A percentile compares a stretch with the other conserved stretches of the same genome.
phyloP scores from a whole-genome alignment of 2,797 vertebrate genomes.

The Yasuhikotakia modesta region DNA sequence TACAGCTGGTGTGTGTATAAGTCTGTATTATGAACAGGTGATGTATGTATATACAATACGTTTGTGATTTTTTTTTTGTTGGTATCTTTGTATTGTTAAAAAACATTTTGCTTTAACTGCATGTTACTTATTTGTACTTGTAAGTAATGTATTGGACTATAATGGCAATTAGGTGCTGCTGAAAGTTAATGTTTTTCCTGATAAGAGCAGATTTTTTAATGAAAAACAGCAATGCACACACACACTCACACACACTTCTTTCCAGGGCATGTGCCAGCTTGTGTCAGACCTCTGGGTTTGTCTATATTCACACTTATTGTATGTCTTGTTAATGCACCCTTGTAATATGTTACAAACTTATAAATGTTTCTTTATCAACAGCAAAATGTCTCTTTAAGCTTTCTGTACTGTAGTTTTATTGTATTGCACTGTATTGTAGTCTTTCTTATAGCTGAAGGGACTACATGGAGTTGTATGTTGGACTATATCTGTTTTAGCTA shows the following conservation, averaged over 20 bases:
- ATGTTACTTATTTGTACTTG: too few species aligned
- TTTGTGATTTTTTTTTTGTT: neutral
- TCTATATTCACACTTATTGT: slow-evolving; percentile 11
- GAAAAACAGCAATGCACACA: neutral
- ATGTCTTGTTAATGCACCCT: neutral
- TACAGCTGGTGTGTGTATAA: neutral
- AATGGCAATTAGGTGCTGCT: neutral
- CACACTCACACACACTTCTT: neutral
- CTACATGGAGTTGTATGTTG: slow-evolving; percentile 1
- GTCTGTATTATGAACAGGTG: neutral
- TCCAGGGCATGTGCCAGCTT: slow-evolving; percentile 9
- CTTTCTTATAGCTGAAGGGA: slow-evolving; percentile 9
- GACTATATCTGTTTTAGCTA: neutral
- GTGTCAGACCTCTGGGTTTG: neutral
- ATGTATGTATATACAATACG: neutral
- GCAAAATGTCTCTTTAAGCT: neutral
- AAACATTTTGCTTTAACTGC: too few species aligned
- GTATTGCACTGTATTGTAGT: neutral
- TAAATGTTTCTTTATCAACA: neutral
- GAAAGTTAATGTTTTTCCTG: slow-evolving; percentile 9
- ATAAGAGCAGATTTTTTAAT: slow-evolving; percentile 30
- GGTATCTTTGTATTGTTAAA: too few species aligned
- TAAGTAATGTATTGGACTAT: too few species aligned
- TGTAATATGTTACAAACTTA: neutral
- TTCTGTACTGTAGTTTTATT: neutral